Base-by-base conservation (phyloP, 2,113 vertebrate species). In the Tympanuchus pallidicinctus region DNA sequence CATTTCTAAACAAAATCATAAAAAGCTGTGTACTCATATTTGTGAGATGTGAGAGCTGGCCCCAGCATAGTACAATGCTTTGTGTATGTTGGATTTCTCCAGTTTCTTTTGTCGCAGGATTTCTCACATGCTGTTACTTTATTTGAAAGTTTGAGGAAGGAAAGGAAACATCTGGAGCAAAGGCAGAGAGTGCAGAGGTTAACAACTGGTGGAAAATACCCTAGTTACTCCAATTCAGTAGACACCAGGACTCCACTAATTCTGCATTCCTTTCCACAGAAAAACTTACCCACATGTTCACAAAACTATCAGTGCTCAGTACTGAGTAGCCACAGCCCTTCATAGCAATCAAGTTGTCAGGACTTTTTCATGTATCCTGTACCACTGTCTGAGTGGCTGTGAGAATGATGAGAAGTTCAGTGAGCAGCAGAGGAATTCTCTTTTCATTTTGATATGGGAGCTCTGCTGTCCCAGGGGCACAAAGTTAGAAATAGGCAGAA, bases 161-260 rank as follows among this genome's bases (percentile, higher is more conserved):
- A 96, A 92, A 92, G 89, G 89, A 93, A 96, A 94, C 94, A 96
- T 91, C 95, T 96, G 94, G 95, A 94, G 67, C 50, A 85, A 93
- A 93, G 64, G 54, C 96, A 89, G 82, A 91, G 89, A 87, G 78
- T 90, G 48, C 87, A 88, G 81, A 91, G 89, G 89, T 93, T 96
- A 95, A 94, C 2, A 6, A 79, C 76, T 75, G 66, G 18, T 45
- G 63, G 84, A 91, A 95, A 95, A 90, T 70, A 66, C 43, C 28
- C 8, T 73, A 18, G 50, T 89, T 85, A 64, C 89, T 91, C 82
- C 87, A 92, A 48, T 74, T 94, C 83, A 87, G 91, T 94, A 96
- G 89, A 67, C 32, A 63, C 77, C 73, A 90, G 64, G 42, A 64
- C 56, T 92, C 66, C 36, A 45, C 66, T 66, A 47, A 60, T 82